Conservation (phyloP, 2,113 vertebrate species). For the Garra rufa region DNA sequence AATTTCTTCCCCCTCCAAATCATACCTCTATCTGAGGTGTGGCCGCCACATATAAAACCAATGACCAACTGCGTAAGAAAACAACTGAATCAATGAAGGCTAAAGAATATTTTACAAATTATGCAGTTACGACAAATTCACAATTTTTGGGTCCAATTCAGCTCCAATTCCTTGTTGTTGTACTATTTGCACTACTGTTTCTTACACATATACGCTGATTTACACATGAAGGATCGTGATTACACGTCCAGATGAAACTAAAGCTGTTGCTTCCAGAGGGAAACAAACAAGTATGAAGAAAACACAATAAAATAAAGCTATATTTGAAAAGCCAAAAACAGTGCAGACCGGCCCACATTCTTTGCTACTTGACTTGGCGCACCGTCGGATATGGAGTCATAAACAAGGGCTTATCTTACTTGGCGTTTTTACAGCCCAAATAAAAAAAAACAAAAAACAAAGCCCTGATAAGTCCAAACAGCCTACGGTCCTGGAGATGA, state of each 20-base stretch:
- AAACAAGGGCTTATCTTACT: neutral
- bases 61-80: neutral
- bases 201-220: neutral
- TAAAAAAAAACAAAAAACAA: neutral
- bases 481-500: neutral
- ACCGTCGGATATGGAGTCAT: conserved; percentile 42
- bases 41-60: neutral
- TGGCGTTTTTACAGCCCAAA: conserved; percentile 11
- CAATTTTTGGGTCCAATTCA: neutral
- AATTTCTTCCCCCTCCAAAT: neutral
- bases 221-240: neutral
- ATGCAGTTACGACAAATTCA: neutral
- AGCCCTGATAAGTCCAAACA: conserved; percentile 7
- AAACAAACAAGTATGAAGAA: conserved; percentile 12
- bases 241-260: neutral
- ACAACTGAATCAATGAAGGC: neutral
- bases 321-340: neutral
- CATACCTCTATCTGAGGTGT: neutral
- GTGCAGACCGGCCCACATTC: neutral
- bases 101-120: neutral
- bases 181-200: neutral
- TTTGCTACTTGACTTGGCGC: conserved; percentile 55
- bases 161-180: neutral
- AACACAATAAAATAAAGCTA: neutral
- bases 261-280: neutral